A percentile compares a stretch with the other conserved stretches of the same genome.
These are phyloP conservation scores for Brachionus koreanus DNA, from an alignment of 1,140 invertebrate species.

Conservation along the genomic window DNA sequence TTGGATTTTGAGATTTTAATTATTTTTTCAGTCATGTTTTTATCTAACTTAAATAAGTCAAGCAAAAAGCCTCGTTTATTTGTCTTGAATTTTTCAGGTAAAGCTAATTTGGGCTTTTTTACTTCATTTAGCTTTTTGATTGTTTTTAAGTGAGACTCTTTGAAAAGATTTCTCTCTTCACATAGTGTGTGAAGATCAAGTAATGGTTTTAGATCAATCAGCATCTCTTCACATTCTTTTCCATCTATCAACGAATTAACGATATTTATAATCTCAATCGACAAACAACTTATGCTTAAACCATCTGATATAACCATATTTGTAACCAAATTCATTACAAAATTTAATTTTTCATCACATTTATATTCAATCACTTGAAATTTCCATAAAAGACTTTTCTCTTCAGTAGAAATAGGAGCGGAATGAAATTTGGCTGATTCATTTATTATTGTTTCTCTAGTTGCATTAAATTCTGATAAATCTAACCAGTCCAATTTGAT, in stretches of 20 bases:
- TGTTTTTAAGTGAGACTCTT: not conserved
- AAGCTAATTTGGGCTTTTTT: not conserved
- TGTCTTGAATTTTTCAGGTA: constrained; percentile 12
- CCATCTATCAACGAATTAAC: not conserved
- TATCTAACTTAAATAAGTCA: not conserved
- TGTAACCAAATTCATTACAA: not conserved
- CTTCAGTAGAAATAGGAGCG: not conserved
- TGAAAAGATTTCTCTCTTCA: not conserved
- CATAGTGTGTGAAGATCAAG: not conserved
- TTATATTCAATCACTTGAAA: not conserved
- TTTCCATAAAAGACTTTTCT: not conserved
- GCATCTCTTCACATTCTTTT: constrained; percentile 24
- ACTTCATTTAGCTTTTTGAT: not conserved
- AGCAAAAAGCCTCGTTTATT: not conserved
- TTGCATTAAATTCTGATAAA: not conserved
- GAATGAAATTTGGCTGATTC: not conserved
- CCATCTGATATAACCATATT: constrained; percentile 29
- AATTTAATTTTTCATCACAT: not conserved
- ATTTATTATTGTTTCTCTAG: not conserved
- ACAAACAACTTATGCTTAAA: not conserved
- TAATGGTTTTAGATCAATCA: not conserved
- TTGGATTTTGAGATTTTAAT: not conserved
- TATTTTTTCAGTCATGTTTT: not conserved
- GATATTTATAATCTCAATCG: constrained; percentile 12
- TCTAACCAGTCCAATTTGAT: not conserved